Conservation (phyloP, 1,140 invertebrate genomes). For the Brachionus sp. region DNA sequence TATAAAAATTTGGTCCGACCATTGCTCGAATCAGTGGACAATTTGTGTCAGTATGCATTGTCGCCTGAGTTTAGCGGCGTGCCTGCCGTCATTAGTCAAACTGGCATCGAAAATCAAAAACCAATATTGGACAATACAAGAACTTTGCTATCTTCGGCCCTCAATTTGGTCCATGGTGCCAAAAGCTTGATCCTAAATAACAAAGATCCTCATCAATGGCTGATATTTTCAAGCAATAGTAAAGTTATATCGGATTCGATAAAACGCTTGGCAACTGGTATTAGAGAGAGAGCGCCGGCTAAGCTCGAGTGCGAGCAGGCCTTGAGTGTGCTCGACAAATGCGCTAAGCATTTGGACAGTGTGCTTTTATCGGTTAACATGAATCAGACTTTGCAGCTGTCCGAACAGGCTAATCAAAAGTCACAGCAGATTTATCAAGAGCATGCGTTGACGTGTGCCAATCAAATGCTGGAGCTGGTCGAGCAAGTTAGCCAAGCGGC, state of each 20-base stretch:
- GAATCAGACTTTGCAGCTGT: slow-evolving; percentile 71
- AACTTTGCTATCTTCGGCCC: slow-evolving; percentile 76
- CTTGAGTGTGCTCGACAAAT: slow-evolving; percentile 71
- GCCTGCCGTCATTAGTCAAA: slow-evolving; percentile 78
- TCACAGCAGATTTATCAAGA: slow-evolving; percentile 73
- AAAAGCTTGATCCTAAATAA: slow-evolving; percentile 82
- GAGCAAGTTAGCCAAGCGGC: slow-evolving; percentile 77
- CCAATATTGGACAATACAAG: slow-evolving; percentile 79
- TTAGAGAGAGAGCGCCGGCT: slow-evolving; percentile 86
- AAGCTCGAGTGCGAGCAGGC: slow-evolving; percentile 85
- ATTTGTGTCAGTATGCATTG: slow-evolving; percentile 83
- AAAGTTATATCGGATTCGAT: slow-evolving; percentile 93
- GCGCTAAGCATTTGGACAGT: slow-evolving; percentile 77
- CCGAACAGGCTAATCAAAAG: slow-evolving; percentile 63
- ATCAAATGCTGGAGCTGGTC: slow-evolving; percentile 64
- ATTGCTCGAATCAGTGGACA: slow-evolving; percentile 82
- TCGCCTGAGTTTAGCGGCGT: slow-evolving; percentile 86
- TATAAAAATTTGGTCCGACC: slow-evolving; percentile 72
- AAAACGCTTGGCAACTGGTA: slow-evolving; percentile 82
- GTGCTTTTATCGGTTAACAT: slow-evolving; percentile 75
- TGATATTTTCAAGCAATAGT: slow-evolving; percentile 82
- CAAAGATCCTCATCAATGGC: slow-evolving; percentile 87
- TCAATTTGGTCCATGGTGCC: slow-evolving; percentile 82
- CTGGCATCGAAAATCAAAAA: slow-evolving; percentile 69
- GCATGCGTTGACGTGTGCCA: slow-evolving; percentile 66